Percentiles rank a stretch among this genome's conserved stretches.
These are phyloP conservation scores for Coenobita brevimanus DNA, from an alignment of 1,140 invertebrate species.

Conservation along the genomic window DNA sequence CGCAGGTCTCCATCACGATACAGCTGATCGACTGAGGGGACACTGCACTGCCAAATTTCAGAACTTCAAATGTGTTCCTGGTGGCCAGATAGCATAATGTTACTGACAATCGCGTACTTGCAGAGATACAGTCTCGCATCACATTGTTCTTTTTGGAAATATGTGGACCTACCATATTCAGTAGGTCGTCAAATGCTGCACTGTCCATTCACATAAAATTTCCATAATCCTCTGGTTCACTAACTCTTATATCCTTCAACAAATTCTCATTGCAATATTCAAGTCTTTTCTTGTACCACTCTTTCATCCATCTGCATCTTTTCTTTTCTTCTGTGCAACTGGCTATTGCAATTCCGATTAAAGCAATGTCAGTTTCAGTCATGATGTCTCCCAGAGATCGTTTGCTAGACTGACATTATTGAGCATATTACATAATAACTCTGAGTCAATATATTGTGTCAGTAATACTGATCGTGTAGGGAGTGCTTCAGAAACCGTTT, in stretches of 20 bases:
- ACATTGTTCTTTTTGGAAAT: slow-evolving; percentile 30
- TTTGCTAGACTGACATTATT: slow-evolving; percentile 4
- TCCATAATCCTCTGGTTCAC: slow-evolving; percentile 22
- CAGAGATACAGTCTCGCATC: slow-evolving; percentile 36
- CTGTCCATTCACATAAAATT: slow-evolving; percentile 27
- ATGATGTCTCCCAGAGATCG: slow-evolving; percentile 33
- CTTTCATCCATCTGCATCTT: slow-evolving; percentile 20
- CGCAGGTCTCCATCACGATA: slow-evolving; percentile 45
- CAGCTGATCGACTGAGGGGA: slow-evolving; percentile 39
- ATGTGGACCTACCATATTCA: slow-evolving; percentile 25
- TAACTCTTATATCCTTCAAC: slow-evolving; percentile 26
- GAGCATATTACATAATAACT: slow-evolving; percentile 27
- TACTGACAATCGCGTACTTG: slow-evolving; percentile 17
- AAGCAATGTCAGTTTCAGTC: slow-evolving; percentile 36
- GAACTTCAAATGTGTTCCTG: slow-evolving; percentile 42
- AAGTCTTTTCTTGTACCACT: slow-evolving; percentile 42
- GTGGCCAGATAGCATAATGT: slow-evolving; percentile 42
- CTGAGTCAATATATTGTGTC: not conserved
- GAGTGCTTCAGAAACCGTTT: too few species aligned
- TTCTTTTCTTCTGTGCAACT: slow-evolving; percentile 19
- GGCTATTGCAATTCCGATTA: slow-evolving; percentile 34
- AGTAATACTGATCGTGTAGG: too few species aligned
- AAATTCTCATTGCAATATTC: slow-evolving; percentile 32
- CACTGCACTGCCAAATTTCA: slow-evolving; percentile 43
- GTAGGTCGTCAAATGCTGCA: slow-evolving; percentile 35